Conservation (phyloP, 1,140 invertebrate genomes). For the Batillaria attramentaria region DNA sequence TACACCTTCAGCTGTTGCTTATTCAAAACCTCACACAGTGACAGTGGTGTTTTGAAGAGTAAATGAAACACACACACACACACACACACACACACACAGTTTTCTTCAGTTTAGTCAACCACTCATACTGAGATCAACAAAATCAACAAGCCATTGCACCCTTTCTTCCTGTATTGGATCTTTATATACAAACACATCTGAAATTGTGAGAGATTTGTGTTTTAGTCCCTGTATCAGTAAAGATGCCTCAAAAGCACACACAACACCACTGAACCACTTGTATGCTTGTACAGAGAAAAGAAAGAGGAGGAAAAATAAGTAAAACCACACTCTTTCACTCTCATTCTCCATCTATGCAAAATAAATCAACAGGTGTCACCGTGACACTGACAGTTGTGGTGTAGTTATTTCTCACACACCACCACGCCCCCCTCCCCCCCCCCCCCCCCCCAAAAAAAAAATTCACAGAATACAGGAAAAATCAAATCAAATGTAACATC, state of each 20-base stretch:
- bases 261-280: slow-evolving; percentile 1
- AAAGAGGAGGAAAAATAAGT: not conserved
- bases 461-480: not conserved
- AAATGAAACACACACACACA: not conserved
- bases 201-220: too few species aligned
- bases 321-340: not conserved
- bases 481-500: not conserved
- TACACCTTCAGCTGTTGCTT: not conserved
- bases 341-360: not conserved
- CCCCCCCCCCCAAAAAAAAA: not conserved
- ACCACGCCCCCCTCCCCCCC: not conserved
- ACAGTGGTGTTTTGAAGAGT: not conserved
- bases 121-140: slow-evolving; percentile 20
- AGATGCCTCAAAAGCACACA: not conserved
- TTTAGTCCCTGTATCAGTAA: not conserved
- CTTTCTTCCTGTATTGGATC: too few species aligned
- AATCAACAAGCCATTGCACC: slow-evolving; percentile 23
- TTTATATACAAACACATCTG: too few species aligned
- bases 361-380: not conserved
- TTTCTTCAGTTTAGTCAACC: not conserved
- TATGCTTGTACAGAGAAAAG: not conserved
- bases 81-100: not conserved
- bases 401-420: not conserved
- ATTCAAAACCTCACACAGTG: not conserved
- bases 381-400: not conserved